Evolutionary conservation across 2,888 invertebrate species (phyloP).

Genomic region (Schizaphis graminum): DNA sequence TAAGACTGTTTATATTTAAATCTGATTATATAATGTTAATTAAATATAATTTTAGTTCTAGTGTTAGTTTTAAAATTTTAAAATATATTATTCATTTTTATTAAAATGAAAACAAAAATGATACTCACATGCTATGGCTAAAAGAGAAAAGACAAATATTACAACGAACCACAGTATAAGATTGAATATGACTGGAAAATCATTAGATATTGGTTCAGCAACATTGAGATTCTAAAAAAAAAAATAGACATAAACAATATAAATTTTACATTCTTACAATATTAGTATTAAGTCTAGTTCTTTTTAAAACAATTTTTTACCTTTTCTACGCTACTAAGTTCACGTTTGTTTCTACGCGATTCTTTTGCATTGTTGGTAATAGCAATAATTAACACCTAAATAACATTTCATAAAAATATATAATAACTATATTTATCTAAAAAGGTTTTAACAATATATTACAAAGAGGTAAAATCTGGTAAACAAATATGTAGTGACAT

Average conservation of each 20-base stretch:
- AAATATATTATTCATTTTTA: neutral
- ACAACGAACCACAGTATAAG: constrained; percentile 89
- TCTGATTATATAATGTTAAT: neutral
- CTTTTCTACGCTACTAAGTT: neutral
- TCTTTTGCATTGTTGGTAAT: constrained; percentile 79
- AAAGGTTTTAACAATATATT: neutral
- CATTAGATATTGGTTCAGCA: constrained; percentile 73
- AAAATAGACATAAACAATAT: neutral
- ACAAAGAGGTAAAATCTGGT: too few species aligned
- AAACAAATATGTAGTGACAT: neutral
- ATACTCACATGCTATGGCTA: constrained; percentile 78
- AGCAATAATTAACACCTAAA: constrained; percentile 72
- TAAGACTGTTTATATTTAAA: neutral
- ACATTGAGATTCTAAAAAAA: constrained; percentile 60
- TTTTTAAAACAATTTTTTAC: constrained; percentile 55
- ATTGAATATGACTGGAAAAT: constrained; percentile 91
- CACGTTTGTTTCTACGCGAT: constrained; percentile 73
- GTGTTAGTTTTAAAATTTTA: neutral
- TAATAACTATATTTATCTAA: neutral
- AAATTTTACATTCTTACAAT: neutral
- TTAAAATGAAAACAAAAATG: neutral
- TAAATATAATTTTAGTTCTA: neutral
- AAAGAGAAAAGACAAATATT: constrained; percentile 80
- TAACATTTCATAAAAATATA: constrained; percentile 46
- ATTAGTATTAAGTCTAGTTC: constrained; percentile 66